Evolutionary conservation across 2,113 vertebrate genomes (phyloP).

Genomic region (Indri indri): DNA sequence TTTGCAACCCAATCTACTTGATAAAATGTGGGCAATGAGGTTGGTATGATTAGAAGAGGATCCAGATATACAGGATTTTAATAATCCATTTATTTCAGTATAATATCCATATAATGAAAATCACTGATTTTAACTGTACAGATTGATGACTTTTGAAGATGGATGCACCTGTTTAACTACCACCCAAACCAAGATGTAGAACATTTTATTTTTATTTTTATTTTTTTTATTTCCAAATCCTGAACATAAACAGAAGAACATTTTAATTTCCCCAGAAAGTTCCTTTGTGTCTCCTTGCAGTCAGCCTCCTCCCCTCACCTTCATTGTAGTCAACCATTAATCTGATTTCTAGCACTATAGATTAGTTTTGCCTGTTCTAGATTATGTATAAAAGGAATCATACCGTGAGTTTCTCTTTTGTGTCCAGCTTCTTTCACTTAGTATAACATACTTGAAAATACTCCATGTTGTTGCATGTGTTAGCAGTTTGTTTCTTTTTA

Average conservation of each 20-base stretch:
- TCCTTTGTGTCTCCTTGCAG: neutral
- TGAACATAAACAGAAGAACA: neutral
- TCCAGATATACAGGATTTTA: neutral
- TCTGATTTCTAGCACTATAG: neutral
- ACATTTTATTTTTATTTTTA: neutral
- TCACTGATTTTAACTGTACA: neutral
- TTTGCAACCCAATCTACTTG: constrained; percentile 15
- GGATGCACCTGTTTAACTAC: neutral
- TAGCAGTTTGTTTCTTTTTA: constrained; percentile 16
- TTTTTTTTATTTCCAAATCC: too few species aligned
- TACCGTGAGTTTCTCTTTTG: neutral
- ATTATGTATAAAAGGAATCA: neutral
- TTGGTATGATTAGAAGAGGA: constrained; percentile 19
- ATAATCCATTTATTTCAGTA: neutral
- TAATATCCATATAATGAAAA: neutral
- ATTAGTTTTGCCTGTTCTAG: neutral
- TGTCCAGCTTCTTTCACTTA: neutral
- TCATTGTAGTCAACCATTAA: neutral
- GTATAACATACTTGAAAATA: constrained; percentile 24
- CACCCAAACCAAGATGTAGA: neutral
- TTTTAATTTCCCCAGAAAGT: neutral
- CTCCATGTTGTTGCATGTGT: neutral
- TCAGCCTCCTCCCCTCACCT: neutral
- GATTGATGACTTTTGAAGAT: neutral
- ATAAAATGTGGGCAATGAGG: neutral